These are phyloP conservation scores for Rhynchonycteris naso DNA, from an alignment of 2,797 vertebrate species.

Conservation along the genomic window DNA sequence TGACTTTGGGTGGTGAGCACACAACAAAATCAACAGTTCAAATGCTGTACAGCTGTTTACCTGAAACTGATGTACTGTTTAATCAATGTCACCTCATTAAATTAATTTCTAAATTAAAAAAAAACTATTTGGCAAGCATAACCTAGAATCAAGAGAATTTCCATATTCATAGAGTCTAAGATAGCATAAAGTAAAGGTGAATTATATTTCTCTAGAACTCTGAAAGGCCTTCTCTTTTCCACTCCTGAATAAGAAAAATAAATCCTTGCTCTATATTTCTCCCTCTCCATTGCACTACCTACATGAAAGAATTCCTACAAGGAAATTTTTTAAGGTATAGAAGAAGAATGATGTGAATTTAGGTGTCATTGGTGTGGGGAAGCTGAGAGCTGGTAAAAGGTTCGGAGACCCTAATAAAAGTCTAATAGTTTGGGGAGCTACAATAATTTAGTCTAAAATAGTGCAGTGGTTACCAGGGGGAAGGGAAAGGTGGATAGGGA, in stretches of 20 bases:
- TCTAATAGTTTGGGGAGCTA: neutral
- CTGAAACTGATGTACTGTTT: too few relatives aligned
- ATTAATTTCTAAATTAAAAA: too few relatives aligned
- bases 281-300: neutral
- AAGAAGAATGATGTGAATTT: neutral
- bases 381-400: neutral
- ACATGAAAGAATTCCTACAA: neutral
- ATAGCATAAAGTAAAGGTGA: neutral
- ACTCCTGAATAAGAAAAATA: neutral
- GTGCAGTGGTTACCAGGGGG: too few relatives aligned
- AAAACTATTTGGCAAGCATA: neutral
- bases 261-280: neutral
- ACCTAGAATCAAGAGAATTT: conserved; percentile 19
- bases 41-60: too few relatives aligned
- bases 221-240: neutral
- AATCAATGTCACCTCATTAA: too few relatives aligned
- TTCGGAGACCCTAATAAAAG: neutral
- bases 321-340: conserved; percentile 16
- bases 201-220: neutral
- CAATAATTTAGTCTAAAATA: neutral
- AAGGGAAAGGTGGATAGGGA: too few relatives aligned
- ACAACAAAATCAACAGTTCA: too few relatives aligned
- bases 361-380: neutral
- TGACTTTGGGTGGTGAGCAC: too few relatives aligned
- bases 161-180: neutral